Conservation (phyloP, 2,888 invertebrate genomes). For the Dione vanillae region DNA sequence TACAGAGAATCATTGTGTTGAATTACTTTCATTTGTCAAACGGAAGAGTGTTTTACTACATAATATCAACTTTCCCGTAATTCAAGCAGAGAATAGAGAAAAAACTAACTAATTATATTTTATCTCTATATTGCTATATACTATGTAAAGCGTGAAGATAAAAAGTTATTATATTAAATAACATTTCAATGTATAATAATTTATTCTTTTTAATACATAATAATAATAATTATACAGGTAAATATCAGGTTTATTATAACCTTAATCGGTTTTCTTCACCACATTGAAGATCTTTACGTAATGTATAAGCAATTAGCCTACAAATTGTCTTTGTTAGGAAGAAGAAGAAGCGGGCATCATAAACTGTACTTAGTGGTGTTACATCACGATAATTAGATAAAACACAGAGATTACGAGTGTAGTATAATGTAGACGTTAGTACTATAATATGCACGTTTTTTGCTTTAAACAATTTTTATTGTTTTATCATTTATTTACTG, state of each 20-base stretch:
- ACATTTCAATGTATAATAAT: not conserved
- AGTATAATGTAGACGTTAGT: constrained; percentile 3
- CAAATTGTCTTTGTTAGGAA: constrained; percentile 34
- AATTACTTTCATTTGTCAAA: too few species aligned
- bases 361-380: constrained; percentile 31
- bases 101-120: too few species aligned
- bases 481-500: not conserved
- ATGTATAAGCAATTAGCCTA: constrained; percentile 29
- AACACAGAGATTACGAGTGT: constrained; percentile 21
- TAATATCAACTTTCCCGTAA: too few species aligned
- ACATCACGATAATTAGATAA: constrained; percentile 35
- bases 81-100: too few species aligned
- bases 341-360: constrained; percentile 11
- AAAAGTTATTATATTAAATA: not conserved
- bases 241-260: not conserved
- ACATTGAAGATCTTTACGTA: constrained; percentile 27
- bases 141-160: too few species aligned
- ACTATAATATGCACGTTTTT: not conserved
- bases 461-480: not conserved
- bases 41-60: too few species aligned
- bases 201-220: not conserved
- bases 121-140: too few species aligned
- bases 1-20: too few species aligned
- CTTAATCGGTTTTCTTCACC: constrained; percentile 22
- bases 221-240: not conserved